phyloP scores from a whole-genome alignment of 2,888 invertebrate genomes.

The Arctia plantaginis region DNA sequence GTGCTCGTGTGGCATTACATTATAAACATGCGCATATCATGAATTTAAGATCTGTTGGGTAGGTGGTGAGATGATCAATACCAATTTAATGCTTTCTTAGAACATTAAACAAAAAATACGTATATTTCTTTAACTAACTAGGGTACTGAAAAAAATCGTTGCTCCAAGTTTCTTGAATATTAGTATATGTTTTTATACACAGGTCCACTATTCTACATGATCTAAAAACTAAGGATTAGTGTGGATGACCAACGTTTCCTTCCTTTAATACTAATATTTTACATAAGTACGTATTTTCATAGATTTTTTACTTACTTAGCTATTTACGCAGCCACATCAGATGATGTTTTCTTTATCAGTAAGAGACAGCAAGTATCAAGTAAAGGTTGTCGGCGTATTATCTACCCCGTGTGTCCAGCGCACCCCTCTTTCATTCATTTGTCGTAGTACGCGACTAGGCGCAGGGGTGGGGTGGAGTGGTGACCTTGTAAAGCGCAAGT shows the following conservation, averaged over 20 bases:
- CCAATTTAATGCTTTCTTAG: not conserved
- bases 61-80: not conserved
- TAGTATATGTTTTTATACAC: not conserved
- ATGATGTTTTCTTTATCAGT: not conserved
- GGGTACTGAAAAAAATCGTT: conserved; percentile 12
- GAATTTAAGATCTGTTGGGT: conserved; percentile 10
- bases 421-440: conserved; percentile 78
- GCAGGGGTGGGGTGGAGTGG: conserved; percentile 29
- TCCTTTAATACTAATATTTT: not conserved
- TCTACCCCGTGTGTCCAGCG: conserved; percentile 64
- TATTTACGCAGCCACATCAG: not conserved
- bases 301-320: not conserved
- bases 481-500: conserved; percentile 45
- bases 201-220: not conserved
- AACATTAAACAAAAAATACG: too few species aligned
- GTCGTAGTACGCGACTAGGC: conserved; percentile 49
- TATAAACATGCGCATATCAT: conserved; percentile 18
- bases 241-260: not conserved
- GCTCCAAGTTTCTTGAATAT: not conserved
- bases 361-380: conserved; percentile 57
- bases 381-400: conserved; percentile 21
- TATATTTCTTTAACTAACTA: not conserved
- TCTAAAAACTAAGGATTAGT: not conserved
- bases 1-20: conserved; percentile 23
- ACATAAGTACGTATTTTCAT: not conserved